Percentiles rank a stretch among this genome's conserved stretches.
These are phyloP conservation scores for Clarias macrocephalus DNA, from an alignment of 2,113 vertebrate genomes.

Conservation along the genomic window DNA sequence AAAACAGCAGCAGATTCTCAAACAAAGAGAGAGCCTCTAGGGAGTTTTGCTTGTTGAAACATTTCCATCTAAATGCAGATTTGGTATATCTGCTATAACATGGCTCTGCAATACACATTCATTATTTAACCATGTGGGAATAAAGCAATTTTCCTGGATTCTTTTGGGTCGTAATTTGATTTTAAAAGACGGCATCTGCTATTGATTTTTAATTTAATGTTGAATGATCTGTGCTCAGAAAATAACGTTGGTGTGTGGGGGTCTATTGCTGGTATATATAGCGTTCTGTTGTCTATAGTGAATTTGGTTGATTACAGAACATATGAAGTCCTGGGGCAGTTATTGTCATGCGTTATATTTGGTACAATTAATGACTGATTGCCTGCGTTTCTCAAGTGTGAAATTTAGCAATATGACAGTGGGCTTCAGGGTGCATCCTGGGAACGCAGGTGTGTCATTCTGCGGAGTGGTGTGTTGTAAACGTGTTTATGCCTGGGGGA, in stretches of 20 bases:
- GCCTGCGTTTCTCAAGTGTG: conserved; percentile 9
- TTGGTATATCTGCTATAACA: conserved; percentile 57
- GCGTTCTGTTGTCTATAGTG: neutral
- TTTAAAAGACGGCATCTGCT: conserved; percentile 52
- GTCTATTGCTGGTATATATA: neutral
- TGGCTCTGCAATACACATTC: conserved; percentile 60
- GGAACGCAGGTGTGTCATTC: neutral
- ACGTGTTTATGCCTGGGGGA: neutral
- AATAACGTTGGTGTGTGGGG: neutral
- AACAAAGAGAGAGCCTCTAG: conserved; percentile 61
- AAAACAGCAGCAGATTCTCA: conserved; percentile 59
- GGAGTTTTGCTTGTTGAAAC: conserved; percentile 66
- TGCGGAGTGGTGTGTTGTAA: conserved; percentile 6
- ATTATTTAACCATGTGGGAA: conserved; percentile 60
- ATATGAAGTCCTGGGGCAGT: neutral
- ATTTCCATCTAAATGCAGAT: conserved; percentile 81
- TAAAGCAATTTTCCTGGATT: conserved; percentile 45
- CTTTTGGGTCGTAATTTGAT: conserved; percentile 55
- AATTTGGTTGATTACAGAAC: conserved; percentile 3
- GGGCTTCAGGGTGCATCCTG: conserved; percentile 18
- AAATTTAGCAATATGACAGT: conserved; percentile 25
- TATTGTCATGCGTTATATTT: neutral
- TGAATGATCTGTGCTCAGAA: conserved; percentile 45
- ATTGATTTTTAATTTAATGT: conserved; percentile 61
- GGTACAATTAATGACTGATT: conserved; percentile 7